Percentiles rank a stretch among this genome's conserved stretches.
phyloP scores from a whole-genome alignment of 2,797 vertebrate species.

The Graptemys geographica region DNA sequence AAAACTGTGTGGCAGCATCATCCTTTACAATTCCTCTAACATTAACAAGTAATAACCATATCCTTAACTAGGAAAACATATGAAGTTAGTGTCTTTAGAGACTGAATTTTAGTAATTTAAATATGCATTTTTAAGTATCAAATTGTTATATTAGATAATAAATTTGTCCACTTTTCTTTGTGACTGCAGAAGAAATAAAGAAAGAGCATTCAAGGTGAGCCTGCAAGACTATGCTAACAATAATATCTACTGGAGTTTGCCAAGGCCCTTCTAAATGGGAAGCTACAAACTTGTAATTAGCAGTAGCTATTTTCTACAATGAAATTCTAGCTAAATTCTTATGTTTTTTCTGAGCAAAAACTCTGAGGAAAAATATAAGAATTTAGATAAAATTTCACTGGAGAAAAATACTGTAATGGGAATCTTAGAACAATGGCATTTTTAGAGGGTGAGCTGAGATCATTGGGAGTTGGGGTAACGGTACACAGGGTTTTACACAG shows the following conservation, averaged over 20 bases:
- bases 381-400: not conserved
- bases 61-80: slow-evolving; percentile 41
- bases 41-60: slow-evolving; percentile 50
- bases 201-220: not conserved
- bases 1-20: not conserved
- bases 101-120: slow-evolving; percentile 21
- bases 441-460: not conserved
- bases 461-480: not conserved
- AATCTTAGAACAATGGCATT: not conserved
- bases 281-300: not conserved
- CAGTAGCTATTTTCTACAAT: not conserved
- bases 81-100: slow-evolving; percentile 36
- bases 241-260: not conserved
- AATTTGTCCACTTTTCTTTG: not conserved
- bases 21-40: slow-evolving; percentile 32
- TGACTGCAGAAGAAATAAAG: not conserved
- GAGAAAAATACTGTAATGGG: not conserved
- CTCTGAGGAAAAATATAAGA: not conserved
- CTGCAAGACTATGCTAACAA: not conserved
- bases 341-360: rapidly evolving
- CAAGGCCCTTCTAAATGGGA: not conserved
- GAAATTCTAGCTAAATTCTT: not conserved
- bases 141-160: not conserved
- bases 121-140: not conserved
- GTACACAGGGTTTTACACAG: not conserved